Conservation (phyloP, 1,140 invertebrate species). For the Drosophila funebris region DNA sequence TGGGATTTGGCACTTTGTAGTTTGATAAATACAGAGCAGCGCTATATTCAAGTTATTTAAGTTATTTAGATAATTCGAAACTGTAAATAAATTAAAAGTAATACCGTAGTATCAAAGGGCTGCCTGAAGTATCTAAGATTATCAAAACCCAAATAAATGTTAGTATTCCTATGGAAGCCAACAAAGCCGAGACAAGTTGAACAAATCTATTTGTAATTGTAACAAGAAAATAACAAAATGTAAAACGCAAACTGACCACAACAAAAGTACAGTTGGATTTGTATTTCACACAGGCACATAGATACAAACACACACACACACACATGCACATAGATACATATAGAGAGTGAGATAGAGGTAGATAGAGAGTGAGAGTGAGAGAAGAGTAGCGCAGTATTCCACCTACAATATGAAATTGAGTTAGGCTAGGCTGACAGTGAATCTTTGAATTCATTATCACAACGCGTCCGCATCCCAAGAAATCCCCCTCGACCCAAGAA, state of each 20-base stretch:
- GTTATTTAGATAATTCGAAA: neutral
- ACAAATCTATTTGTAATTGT: neutral
- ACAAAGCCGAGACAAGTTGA: neutral
- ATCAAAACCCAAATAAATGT: neutral
- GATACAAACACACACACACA: slow-evolving; percentile 6
- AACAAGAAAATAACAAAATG: neutral
- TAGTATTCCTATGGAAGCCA: neutral
- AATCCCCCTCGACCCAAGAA: neutral
- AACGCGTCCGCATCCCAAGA: neutral
- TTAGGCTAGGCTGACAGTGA: slow-evolving; percentile 66
- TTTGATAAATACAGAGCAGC: neutral
- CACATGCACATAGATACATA: neutral
- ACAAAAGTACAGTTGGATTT: slow-evolving; percentile 28
- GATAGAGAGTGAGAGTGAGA: neutral
- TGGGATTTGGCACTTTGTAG: neutral
- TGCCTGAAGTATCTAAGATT: neutral
- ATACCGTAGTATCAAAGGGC: slow-evolving; percentile 7
- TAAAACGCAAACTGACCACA: slow-evolving; percentile 15
- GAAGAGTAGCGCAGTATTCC: slow-evolving; percentile 9
- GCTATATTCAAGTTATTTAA: too few species aligned
- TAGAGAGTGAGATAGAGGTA: neutral
- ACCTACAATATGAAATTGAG: slow-evolving; percentile 37
- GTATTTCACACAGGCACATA: neutral
- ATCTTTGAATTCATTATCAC: slow-evolving; percentile 80
- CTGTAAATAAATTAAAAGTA: neutral